Evolutionary conservation across 2,113 vertebrate genomes (phyloP), one percentile per base, ranked within the genome.

Genomic region (Boulengeromyrus knoepffleri): DNA sequence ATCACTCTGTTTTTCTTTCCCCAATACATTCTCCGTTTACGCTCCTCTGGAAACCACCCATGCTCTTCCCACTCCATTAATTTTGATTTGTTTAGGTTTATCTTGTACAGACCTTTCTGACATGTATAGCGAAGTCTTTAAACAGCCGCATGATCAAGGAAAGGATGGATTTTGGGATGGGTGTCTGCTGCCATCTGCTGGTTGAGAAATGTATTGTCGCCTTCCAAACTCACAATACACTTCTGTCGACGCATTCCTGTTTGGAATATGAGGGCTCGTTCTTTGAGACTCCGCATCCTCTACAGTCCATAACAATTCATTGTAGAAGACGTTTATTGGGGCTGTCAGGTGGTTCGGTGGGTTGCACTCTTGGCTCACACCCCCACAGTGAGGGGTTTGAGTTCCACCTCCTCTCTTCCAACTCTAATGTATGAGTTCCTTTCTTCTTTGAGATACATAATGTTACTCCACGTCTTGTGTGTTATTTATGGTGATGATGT

Each of bases 71-170:
- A 3, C 24, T 24, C 19, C 46, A 86, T 86, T 50, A 49, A 86
- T 86, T 86, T 86, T 86, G n/a, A 49, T 86, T 47, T 80, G 74
- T 80, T 80, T 49, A 85, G 36, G 45, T 86, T n/a, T 49, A 31
- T 86, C 46, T 50, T 27, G 47, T 27, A 86, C 4, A n/a, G 24
- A 24, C 84, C 45, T 31, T 86, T 50, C 45, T 86, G n/a, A 86
- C 47, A 50, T 27, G n/a, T 86, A 45, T 45, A 86, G 46, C 0
- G 21, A 13, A 27, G 21, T 10, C 24, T 27, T 49, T 27, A n/a
- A 50, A 27, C 45, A n/a, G 2, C 46, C 15, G n/a, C n/a, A 50
- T 13, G 84, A 85, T 50, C 45, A 27, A 85, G 10, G 1, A 27
- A 80, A 80, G 36, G 36, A 80, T 42, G 74, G 15, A 80, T 42